A percentile compares a stretch with the other conserved stretches of the same genome.
These are phyloP conservation scores for Conops quadrifasciatus DNA, from an alignment of 2,888 invertebrate genomes.

Conservation along the genomic window DNA sequence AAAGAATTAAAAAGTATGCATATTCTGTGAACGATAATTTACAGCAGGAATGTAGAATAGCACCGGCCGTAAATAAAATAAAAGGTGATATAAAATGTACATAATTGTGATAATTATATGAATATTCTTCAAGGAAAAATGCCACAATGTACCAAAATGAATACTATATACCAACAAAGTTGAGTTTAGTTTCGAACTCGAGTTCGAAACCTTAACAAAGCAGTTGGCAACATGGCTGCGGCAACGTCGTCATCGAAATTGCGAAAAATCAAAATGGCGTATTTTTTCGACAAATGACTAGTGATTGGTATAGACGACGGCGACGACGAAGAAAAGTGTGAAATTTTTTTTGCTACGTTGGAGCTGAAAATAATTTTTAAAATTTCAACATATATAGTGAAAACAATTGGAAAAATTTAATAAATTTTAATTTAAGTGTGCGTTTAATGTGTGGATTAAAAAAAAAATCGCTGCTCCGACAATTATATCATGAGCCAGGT, in stretches of 20 bases:
- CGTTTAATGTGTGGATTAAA: slow-evolving; percentile 62
- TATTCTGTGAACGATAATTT: too few species aligned
- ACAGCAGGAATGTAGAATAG: too few species aligned
- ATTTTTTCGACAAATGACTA: slow-evolving; percentile 52
- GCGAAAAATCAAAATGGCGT: slow-evolving; percentile 59
- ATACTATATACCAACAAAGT: slow-evolving; percentile 18
- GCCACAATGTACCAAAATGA: slow-evolving; percentile 12
- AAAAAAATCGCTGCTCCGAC: slow-evolving; percentile 57
- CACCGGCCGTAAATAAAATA: too few species aligned
- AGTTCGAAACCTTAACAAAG: not conserved
- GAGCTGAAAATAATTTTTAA: slow-evolving; percentile 49
- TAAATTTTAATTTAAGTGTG: slow-evolving; percentile 51
- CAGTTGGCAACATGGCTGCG: slow-evolving; percentile 30
- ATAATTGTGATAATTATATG: not conserved
- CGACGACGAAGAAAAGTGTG: slow-evolving; percentile 43
- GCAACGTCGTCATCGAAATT: slow-evolving; percentile 36
- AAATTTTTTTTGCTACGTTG: slow-evolving; percentile 47
- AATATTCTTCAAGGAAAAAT: not conserved
- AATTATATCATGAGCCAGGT: slow-evolving; percentile 66
- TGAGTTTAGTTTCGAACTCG: slow-evolving; percentile 18
- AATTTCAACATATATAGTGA: slow-evolving; percentile 44
- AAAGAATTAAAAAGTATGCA: not conserved
- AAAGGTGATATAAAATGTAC: not conserved
- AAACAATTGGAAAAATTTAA: slow-evolving; percentile 42
- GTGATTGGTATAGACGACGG: slow-evolving; percentile 46